Base-by-base conservation (phyloP, 2,797 vertebrate genomes). In the Cossypha niveicapilla region DNA sequence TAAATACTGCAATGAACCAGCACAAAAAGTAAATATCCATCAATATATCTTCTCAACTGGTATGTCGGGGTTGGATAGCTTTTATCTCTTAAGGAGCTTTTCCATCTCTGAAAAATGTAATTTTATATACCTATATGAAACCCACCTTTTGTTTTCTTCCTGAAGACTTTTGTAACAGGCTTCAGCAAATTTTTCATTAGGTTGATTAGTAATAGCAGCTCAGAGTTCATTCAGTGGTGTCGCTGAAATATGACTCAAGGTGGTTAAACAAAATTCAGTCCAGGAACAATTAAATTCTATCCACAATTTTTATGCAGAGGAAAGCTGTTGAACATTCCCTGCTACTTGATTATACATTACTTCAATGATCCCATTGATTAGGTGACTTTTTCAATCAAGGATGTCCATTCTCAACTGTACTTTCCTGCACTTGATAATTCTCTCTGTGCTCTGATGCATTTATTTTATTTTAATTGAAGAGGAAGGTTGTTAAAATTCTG, bases 341-440 rank as follows among this genome's bases (percentile, higher is more conserved):
- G 54, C 30, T 85, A 82, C 71, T 73, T 93, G 77, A 86, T 91
- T 94, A 86, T 48, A 66, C 34, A 27, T 84, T 75, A 42, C 32
- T 22, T 84, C 58, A 93, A 94, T 65, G 77, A 95, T 79, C 58
- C 54, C 42, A 96, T 61, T 92, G 92, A 88, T 94, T 76, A 71
- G 74, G 37, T 85, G 86, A 91, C 71, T 88, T 86, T 88, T 86
- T 84, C 77, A 88, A 58, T 66, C 48, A 93, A 86, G 18, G 81
- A 77, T 47, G 83, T 70, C 80, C 72, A 54, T 85, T 94, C 91
- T 81, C 66, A 94, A 56, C 56, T 56, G 32, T 56, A 56, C 35
- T 88, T 73, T 74, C 77, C 57, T 78, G 50, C 35, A 71, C 62
- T 83, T 79, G 56, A 94, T 86, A 37, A 88, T 77, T 76, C 39